phyloP scores from a whole-genome alignment of 2,113 vertebrate genomes.

The Mormoops blainvillei region DNA sequence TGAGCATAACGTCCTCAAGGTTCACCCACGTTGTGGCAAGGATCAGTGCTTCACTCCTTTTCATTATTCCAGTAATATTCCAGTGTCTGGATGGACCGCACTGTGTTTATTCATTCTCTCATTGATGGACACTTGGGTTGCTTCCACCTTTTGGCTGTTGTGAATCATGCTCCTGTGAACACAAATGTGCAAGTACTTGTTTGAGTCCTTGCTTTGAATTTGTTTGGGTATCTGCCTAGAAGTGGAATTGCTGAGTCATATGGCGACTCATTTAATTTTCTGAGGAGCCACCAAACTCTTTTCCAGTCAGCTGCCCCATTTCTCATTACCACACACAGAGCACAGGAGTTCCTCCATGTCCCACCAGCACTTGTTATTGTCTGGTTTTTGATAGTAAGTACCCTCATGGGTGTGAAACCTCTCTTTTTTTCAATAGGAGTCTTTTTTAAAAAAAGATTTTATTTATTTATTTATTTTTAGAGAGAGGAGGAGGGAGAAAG shows the following conservation, averaged over 20 bases:
- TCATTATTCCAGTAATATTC: no score
- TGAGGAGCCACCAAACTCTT: neutral
- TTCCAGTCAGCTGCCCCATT: no score
- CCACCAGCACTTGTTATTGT: neutral
- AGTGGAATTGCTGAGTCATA: neutral
- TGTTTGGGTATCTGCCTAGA: no score
- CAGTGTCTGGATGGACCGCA: rapidly evolving
- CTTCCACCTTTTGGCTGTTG: neutral
- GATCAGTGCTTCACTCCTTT: neutral
- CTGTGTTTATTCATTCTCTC: neutral
- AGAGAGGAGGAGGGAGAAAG: no score
- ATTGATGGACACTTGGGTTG: neutral
- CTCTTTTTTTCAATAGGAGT: no score
- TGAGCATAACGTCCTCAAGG: neutral
- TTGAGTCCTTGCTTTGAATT: neutral
- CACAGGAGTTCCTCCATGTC: neutral
- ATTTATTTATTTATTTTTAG: no score
- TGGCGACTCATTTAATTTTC: no score
- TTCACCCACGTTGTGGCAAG: rapidly evolving
- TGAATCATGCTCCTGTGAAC: neutral
- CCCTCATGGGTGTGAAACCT: neutral
- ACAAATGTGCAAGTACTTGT: neutral
- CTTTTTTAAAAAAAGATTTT: no score
- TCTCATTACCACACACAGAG: neutral
- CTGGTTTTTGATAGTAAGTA: neutral